phyloP scores from a whole-genome alignment of 2,888 invertebrate species.

The Mesoligia furuncula region DNA sequence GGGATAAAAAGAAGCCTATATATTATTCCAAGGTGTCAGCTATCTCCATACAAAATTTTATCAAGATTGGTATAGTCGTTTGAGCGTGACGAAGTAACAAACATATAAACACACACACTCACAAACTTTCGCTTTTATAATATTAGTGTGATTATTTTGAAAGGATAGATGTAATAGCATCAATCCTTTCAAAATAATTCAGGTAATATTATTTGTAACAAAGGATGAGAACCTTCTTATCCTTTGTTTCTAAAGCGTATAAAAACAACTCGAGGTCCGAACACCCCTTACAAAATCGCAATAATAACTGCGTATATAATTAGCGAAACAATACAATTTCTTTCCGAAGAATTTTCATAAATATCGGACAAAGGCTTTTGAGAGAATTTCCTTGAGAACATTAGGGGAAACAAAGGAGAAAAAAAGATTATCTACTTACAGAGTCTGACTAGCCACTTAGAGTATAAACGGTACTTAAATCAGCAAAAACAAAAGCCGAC shows the following conservation, averaged over 20 bases:
- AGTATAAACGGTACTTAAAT: conserved; percentile 80
- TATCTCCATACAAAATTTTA: no score
- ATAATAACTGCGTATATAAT: conserved; percentile 60
- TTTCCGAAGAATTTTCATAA: conserved; percentile 65
- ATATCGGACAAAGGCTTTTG: conserved; percentile 67
- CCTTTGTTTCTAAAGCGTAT: conserved; percentile 45
- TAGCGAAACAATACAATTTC: conserved; percentile 64
- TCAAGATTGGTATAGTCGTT: no score
- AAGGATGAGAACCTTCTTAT: conserved; percentile 32
- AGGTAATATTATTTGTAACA: conserved; percentile 26
- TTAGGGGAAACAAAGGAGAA: conserved; percentile 68
- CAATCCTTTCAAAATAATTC: conserved; percentile 7
- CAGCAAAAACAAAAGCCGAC: conserved; percentile 82
- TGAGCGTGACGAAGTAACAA: no score
- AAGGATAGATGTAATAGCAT: no score
- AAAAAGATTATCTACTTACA: conserved; percentile 74
- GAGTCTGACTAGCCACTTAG: conserved; percentile 79
- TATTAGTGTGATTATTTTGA: no score
- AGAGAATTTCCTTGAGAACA: conserved; percentile 66
- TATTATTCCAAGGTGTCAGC: background rate
- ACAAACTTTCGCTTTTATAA: no score
- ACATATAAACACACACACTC: no score
- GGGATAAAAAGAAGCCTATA: no score
- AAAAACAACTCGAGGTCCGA: conserved; percentile 40
- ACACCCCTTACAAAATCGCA: conserved; percentile 35